Base-by-base conservation (phyloP, 2,888 invertebrate species). In the Sphecodes monilicornis region DNA sequence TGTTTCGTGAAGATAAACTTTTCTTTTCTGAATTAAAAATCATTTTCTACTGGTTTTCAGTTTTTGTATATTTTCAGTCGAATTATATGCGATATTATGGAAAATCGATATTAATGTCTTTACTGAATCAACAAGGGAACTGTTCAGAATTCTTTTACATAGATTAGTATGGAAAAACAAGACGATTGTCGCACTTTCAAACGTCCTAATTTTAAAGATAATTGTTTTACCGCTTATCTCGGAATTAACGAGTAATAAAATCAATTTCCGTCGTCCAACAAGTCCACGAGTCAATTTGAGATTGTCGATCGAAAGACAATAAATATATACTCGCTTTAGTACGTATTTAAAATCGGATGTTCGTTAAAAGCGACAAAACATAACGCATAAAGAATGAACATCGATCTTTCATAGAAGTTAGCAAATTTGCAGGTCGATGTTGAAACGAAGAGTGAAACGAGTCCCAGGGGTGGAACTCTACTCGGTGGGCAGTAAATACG, bases 1-100 rank as follows among this genome's bases (percentile, higher is more conserved):
- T 36, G 75, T 76, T 76, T 66, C 75, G 64, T 66, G 32, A 46
- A 68, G 64, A 64, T 36, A 10, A 64, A 36, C 32, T 1, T 29
- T 50, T 5, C 22, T 60, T 60, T 26, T n/a, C 41, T 0, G n/a
- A 4, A 54, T n/a, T 54, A 10, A n/a, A 54, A 54, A 50, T 50
- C 3, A 3, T n/a, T 16, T 41, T 13, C 16, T 1, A 39, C 39
- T 36, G 36, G n/a, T n/a, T 68, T 39, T 10, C 16, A 64, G n/a
- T 26, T 3, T 29, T 69, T 69, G 39, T 13, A 6, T 69, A n/a
- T 26, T 1, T 26, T 57, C 4, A 26, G 60, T 29, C 29, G 6
- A 11, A 26, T 60, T 1, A 29, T 1, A 29, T 16, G 29, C 3
- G 6, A 60, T 29, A 0, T 6, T 29, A 29, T 4, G 26, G 26